phyloP scores from a whole-genome alignment of 2,888 invertebrate species.

The Ectemnius continuus region DNA sequence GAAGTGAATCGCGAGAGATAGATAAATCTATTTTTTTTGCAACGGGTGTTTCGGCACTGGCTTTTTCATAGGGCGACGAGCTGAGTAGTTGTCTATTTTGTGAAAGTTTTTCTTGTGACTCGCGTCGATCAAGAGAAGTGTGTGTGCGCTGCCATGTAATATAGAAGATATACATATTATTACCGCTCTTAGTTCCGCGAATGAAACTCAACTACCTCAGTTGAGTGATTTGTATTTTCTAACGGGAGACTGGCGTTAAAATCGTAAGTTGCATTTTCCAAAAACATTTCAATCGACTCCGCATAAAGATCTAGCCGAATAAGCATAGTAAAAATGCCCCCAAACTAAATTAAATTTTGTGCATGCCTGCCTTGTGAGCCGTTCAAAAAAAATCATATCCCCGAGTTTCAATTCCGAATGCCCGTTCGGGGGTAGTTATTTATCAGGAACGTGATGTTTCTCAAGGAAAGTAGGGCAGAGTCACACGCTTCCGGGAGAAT shows the following conservation, averaged over 20 bases:
- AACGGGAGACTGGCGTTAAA: neutral
- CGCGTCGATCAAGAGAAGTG: constrained; percentile 29
- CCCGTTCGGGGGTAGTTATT: too few relatives aligned
- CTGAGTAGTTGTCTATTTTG: constrained; percentile 52
- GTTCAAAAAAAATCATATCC: too few relatives aligned
- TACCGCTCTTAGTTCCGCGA: neutral
- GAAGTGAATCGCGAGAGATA: constrained; percentile 21
- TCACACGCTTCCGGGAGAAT: neutral
- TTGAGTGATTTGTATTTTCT: neutral
- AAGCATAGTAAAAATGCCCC: too few relatives aligned
- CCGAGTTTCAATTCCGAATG: too few relatives aligned
- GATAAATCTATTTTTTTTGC: constrained; percentile 47
- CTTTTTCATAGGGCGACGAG: constrained; percentile 29
- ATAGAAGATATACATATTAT: too few relatives aligned
- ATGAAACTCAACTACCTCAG: neutral
- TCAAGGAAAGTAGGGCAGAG: neutral
- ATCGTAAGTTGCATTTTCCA: neutral
- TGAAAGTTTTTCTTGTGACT: constrained; percentile 44
- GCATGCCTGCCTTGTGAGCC: too few relatives aligned
- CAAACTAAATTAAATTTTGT: too few relatives aligned
- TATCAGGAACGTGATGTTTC: too few relatives aligned
- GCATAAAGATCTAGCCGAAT: too few relatives aligned
- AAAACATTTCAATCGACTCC: neutral
- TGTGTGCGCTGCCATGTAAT: constrained; percentile 20
- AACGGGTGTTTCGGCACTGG: constrained; percentile 1